Evolutionary conservation across 2,113 vertebrate genomes (phyloP).

Genomic region (Phalacrocorax pelagicus): DNA sequence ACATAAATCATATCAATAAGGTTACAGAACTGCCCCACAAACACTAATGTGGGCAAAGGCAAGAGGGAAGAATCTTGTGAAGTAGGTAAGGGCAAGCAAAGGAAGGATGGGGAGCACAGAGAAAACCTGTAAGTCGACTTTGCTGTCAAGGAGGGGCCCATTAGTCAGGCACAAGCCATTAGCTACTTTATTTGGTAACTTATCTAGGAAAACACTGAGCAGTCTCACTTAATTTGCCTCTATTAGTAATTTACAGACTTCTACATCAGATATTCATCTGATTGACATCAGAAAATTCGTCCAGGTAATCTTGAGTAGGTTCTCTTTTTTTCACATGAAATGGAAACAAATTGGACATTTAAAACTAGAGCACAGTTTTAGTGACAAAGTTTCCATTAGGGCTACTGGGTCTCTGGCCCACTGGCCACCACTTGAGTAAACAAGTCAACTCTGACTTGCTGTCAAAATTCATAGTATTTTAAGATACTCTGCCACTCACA

Average conservation of each 20-base stretch:
- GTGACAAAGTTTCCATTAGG: not conserved
- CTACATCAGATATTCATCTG: not conserved
- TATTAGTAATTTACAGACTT: not conserved
- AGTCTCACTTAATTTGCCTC: not conserved
- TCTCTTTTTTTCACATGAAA: not conserved
- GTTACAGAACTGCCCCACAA: not conserved
- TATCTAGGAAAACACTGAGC: not conserved
- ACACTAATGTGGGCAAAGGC: not conserved
- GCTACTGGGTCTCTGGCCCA: not conserved
- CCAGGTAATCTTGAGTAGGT: not conserved
- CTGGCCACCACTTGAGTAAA: not conserved
- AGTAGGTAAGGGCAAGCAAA: not conserved
- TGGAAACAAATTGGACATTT: not conserved
- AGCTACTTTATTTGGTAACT: not conserved
- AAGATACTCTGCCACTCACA: not conserved
- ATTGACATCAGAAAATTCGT: not conserved
- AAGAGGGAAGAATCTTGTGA: not conserved
- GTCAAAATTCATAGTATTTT: not conserved
- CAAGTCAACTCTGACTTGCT: not conserved
- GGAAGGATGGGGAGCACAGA: not conserved
- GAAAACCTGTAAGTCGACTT: not conserved
- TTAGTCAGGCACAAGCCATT: not conserved
- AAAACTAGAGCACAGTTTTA: not conserved
- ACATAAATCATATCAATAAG: not conserved
- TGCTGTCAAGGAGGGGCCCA: not conserved